Evolutionary conservation across 1,140 invertebrate genomes (phyloP).

Genomic region (Helicoverpa armigera): DNA sequence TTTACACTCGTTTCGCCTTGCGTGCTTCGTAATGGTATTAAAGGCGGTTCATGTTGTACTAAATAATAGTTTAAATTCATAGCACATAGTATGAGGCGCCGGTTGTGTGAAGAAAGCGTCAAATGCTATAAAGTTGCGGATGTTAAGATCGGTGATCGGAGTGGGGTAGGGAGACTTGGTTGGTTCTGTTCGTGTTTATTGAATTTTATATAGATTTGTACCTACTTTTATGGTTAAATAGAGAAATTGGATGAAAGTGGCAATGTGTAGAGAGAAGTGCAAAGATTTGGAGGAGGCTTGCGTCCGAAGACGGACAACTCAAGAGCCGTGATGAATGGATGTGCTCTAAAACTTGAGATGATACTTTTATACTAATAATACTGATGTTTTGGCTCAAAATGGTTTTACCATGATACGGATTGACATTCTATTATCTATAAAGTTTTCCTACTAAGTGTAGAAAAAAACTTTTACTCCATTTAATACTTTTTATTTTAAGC

Average conservation of each 20-base stretch:
- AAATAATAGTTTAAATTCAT: constrained; percentile 33
- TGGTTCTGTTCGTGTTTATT: neutral
- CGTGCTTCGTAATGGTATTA: neutral
- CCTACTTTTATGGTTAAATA: too few species aligned
- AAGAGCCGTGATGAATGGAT: too few species aligned
- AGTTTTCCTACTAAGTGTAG: neutral
- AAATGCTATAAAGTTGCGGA: constrained; percentile 7
- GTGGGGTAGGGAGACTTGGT: neutral
- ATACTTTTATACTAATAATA: too few species aligned
- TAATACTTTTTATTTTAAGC: too few species aligned
- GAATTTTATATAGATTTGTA: neutral
- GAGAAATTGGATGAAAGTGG: too few species aligned
- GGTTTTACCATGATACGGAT: neutral
- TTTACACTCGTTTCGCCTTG: constrained; percentile 19
- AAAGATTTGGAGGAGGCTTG: too few species aligned
- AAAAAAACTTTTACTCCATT: too few species aligned
- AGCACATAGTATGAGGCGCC: neutral
- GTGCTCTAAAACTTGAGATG: too few species aligned
- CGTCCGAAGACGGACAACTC: too few species aligned
- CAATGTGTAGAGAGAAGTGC: too few species aligned
- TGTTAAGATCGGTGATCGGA: constrained; percentile 1
- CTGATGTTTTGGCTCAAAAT: too few species aligned
- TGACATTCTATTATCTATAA: constrained; percentile 7
- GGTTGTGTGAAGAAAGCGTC: constrained; percentile 20
- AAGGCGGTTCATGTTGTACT: neutral